Evolutionary conservation across 2,113 vertebrate genomes (phyloP).

Genomic region (Sminthopsis crassicaudata): DNA sequence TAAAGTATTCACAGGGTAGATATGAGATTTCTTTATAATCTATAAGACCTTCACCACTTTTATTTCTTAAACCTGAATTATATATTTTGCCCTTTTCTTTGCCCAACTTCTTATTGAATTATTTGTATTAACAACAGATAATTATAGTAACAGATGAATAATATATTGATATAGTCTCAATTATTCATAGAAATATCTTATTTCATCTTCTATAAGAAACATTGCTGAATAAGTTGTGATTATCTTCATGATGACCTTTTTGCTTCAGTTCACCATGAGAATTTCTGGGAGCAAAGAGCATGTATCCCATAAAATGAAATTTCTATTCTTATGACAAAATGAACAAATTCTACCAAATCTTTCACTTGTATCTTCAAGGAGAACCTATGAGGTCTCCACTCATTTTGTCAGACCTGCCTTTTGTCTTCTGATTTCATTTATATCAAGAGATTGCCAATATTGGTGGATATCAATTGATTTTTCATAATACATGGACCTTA

Average conservation of each 20-base stretch:
- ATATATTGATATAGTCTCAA: background rate
- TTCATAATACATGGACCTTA: background rate
- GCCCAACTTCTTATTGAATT: background rate
- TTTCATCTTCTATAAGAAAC: background rate
- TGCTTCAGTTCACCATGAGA: background rate
- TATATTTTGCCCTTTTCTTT: background rate
- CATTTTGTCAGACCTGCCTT: background rate
- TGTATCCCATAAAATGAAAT: background rate
- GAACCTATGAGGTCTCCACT: background rate
- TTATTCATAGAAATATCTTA: background rate
- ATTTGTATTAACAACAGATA: background rate
- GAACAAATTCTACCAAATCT: background rate
- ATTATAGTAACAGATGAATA: background rate
- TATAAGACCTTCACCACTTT: background rate
- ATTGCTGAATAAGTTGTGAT: background rate
- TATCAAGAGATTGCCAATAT: background rate
- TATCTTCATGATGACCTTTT: background rate
- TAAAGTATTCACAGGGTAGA: background rate
- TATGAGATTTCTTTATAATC: background rate
- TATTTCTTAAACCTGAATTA: background rate
- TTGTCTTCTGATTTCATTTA: background rate
- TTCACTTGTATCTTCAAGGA: background rate
- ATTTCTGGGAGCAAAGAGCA: background rate
- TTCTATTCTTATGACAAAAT: background rate
- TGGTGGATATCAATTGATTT: background rate